These are phyloP conservation scores for Chymomyza caudatula DNA, from an alignment of 2,888 invertebrate species.

Conservation along the genomic window DNA sequence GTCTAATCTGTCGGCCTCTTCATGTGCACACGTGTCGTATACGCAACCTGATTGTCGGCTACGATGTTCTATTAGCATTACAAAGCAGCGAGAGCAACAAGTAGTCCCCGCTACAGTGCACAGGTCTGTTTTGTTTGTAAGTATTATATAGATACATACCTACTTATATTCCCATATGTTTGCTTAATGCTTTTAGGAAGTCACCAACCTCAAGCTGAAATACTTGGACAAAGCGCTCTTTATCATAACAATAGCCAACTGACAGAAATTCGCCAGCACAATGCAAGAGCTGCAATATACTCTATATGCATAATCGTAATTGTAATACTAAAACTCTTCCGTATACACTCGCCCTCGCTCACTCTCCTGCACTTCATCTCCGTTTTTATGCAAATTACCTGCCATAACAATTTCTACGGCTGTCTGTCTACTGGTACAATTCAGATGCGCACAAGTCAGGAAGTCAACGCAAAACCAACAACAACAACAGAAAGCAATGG, in stretches of 20 bases:
- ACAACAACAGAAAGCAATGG: constrained; percentile 40
- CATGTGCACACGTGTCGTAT: constrained; percentile 63
- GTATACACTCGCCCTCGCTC: background rate
- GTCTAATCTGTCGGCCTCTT: constrained; percentile 4
- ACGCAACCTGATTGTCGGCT: constrained; percentile 64
- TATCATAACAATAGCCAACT: constrained; percentile 57
- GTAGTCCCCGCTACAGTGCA: constrained; percentile 50
- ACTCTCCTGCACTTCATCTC: background rate
- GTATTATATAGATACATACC: constrained; percentile 27
- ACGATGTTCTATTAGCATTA: constrained; percentile 48
- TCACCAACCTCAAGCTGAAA: constrained; percentile 32
- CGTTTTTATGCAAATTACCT: constrained; percentile 67
- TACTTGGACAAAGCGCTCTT: constrained; percentile 30
- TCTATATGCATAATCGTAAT: constrained; percentile 61
- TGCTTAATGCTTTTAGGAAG: constrained; percentile 74
- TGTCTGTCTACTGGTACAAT: constrained; percentile 51
- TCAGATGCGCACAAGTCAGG: constrained; percentile 34
- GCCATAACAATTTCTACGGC: constrained; percentile 59
- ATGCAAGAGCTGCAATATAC: too few relatives aligned
- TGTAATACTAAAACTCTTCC: constrained; percentile 44
- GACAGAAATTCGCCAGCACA: constrained; percentile 38
- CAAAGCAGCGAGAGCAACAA: constrained; percentile 64
- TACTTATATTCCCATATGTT: constrained; percentile 2
- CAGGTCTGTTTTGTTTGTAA: constrained; percentile 12
- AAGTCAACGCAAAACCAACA: constrained; percentile 38